Base-by-base conservation (phyloP, 2,888 invertebrate genomes). In the Stenoptilia bipunctidactyla region DNA sequence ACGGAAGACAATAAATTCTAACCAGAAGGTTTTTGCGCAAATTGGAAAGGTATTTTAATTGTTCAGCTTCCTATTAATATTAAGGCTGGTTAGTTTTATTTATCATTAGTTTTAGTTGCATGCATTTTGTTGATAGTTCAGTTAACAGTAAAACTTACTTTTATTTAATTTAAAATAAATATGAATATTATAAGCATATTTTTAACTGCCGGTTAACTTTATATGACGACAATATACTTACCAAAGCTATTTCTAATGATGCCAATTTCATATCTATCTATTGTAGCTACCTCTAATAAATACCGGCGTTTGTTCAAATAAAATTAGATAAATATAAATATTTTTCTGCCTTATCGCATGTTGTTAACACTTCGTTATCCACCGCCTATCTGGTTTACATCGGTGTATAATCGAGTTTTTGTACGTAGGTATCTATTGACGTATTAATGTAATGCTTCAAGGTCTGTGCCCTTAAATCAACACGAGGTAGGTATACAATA, bases 1-100 rank as follows among this genome's bases (percentile, higher is more conserved):
- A 20, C 20, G 20, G 20, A 20, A 20, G 8, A 20, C 20, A 20
- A 20, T n/a, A n/a, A n/a, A n/a, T 20, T 8, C 20, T 20, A 5
- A 20, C 33, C 35, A 40, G 38, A 13, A 10, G 34, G 36, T 41
- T 27, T 27, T 37, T 37, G 34, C 38, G 27, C 13, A 39, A 38
- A 20, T 30, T 33, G 12, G 30, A 3, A 25, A 30, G 30, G n/a
- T 10, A 30, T n/a, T n/a, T 3, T 30, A 30, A 30, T 30, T 30
- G 30, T 12, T 30, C n/a, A n/a, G n/a, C n/a, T n/a, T n/a, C n/a
- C n/a, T n/a, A n/a, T n/a, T n/a, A n/a, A n/a, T n/a, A n/a, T n/a
- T n/a, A n/a, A n/a, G n/a, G n/a, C n/a, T n/a, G n/a, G n/a, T n/a
- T n/a, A n/a, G n/a, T n/a, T n/a, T n/a, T n/a, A n/a, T n/a, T n/a